Conservation (phyloP, 2,113 vertebrate genomes). For the Brachyhypopomus occidentalis region DNA sequence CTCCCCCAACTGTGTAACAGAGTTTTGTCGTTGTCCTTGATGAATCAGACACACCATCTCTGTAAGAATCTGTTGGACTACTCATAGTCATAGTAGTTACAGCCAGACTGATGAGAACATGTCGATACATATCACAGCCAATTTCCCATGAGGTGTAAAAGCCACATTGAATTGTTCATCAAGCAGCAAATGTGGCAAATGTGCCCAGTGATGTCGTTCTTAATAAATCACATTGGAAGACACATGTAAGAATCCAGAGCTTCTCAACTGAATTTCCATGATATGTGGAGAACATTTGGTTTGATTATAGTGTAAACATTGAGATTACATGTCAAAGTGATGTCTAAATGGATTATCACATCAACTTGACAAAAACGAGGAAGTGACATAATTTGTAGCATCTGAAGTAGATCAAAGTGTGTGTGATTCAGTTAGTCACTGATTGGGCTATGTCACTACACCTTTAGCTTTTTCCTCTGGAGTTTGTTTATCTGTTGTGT, state of each 20-base stretch:
- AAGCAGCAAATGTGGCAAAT: slow-evolving; percentile 9
- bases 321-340: slow-evolving; percentile 31
- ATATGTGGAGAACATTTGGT: neutral
- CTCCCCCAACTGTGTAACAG: neutral
- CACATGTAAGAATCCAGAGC: neutral
- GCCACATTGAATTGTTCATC: neutral
- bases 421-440: neutral
- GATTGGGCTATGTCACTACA: neutral
- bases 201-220: neutral
- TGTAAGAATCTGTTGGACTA: neutral
- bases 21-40: slow-evolving; percentile 8
- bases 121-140: neutral
- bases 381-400: neutral
- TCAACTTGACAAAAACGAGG: neutral
- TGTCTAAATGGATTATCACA: slow-evolving; percentile 5
- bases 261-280: slow-evolving; percentile 20
- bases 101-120: neutral
- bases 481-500: neutral
- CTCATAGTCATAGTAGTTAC: neutral
- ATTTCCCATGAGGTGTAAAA: slow-evolving; percentile 12
- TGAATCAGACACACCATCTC: neutral
- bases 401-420: neutral
- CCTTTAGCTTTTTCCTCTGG: neutral
- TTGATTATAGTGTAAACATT: slow-evolving; percentile 14
- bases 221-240: slow-evolving; percentile 16